Evolutionary conservation across 2,888 invertebrate species (phyloP).

Genomic region (Escarpia spicata): DNA sequence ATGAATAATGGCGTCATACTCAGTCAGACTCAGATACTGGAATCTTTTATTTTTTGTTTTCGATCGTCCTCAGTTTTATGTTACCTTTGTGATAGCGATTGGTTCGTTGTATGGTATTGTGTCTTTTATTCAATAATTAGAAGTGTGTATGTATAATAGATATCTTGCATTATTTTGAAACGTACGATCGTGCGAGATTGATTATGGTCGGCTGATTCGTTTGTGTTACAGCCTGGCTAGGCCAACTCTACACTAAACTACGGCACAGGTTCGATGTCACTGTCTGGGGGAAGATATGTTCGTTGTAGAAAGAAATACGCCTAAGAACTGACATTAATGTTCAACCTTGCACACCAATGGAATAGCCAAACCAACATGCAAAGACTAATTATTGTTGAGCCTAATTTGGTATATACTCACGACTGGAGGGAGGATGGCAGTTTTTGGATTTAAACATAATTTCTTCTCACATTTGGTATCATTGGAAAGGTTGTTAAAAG

Average conservation of each 20-base stretch:
- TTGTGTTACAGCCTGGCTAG: not conserved
- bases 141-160: not conserved
- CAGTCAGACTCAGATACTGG: not conserved
- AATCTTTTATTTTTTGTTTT: slow-evolving; percentile 8
- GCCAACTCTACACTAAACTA: not conserved
- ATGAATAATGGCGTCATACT: not conserved
- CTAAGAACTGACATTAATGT: too few species aligned
- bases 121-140: not conserved
- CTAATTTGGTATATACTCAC: too few species aligned
- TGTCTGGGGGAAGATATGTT: not conserved
- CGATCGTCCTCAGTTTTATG: not conserved
- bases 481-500: too few species aligned
- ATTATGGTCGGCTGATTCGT: not conserved
- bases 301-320: not conserved
- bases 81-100: not conserved
- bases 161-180: not conserved
- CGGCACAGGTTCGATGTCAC: not conserved
- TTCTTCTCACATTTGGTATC: too few species aligned
- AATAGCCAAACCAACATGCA: too few species aligned
- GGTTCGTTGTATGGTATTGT: not conserved
- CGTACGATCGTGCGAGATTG: not conserved
- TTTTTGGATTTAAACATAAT: too few species aligned
- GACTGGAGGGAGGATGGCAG: too few species aligned
- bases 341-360: too few species aligned
- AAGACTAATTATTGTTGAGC: too few species aligned